phyloP scores from a whole-genome alignment of 1,140 invertebrate genomes.

The Drosophila aff. region DNA sequence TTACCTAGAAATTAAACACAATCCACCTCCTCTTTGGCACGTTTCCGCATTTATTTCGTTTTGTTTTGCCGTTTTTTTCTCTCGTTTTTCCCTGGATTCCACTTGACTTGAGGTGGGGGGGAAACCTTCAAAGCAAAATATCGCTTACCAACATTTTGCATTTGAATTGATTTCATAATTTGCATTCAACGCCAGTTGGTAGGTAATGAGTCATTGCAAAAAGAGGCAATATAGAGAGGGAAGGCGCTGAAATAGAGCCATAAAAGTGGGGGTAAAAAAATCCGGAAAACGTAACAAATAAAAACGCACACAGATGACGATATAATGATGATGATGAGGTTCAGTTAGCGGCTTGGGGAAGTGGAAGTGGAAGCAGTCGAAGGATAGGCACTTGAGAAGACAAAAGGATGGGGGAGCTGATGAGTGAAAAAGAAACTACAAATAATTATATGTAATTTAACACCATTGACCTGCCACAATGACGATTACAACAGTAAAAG shows the following conservation, averaged over 20 bases:
- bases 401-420: conserved; percentile 13
- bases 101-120: conserved; percentile 5
- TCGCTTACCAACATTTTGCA: conserved; percentile 22
- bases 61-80: not conserved
- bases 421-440: conserved; percentile 31
- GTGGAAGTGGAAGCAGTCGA: conserved; percentile 12
- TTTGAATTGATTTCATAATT: conserved; percentile 44
- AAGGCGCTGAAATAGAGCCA: not conserved
- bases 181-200: conserved; percentile 26
- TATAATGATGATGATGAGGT: conserved; percentile 22
- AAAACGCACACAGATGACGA: conserved; percentile 18
- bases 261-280: conserved; percentile 10
- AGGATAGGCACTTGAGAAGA: conserved; percentile 59
- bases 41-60: conserved; percentile 15
- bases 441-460: conserved; percentile 78
- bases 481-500: conserved; percentile 5
- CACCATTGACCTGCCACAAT: conserved; percentile 77
- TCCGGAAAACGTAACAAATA: conserved; percentile 43
- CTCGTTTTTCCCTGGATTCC: not conserved
- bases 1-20: conserved; percentile 11
- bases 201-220: conserved; percentile 33
- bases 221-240: not conserved
- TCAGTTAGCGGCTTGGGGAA: conserved; percentile 55
- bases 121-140: conserved; percentile 18
- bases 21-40: not conserved